These are phyloP conservation scores for Hydrozoanthus tunicans DNA, from an alignment of 64 coral and sea anemone species.

Conservation along the genomic window DNA sequence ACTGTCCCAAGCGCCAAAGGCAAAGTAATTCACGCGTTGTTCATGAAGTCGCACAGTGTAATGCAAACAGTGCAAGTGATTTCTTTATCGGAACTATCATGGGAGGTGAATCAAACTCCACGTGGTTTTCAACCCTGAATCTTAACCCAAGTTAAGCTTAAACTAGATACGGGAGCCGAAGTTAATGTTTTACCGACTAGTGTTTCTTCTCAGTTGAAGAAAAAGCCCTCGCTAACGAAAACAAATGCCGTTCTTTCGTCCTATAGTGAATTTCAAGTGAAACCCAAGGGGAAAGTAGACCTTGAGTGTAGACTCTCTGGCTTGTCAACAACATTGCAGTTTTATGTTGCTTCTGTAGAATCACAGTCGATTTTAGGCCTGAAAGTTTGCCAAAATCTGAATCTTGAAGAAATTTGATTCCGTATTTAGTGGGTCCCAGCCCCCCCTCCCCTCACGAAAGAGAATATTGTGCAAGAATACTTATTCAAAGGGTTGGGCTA, in stretches of 20 bases:
- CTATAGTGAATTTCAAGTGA: conserved; percentile 30
- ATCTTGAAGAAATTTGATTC: conserved; percentile 40
- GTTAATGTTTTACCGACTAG: not conserved
- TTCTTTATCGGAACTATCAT: not conserved
- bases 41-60: not conserved
- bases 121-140: not conserved
- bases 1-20: not conserved
- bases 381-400: conserved; percentile 44
- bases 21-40: not conserved
- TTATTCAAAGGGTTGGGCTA: conserved; percentile 40
- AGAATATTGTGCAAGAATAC: conserved; percentile 7
- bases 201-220: conserved; percentile 1
- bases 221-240: not conserved
- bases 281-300: conserved; percentile 15
- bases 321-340: conserved; percentile 27
- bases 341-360: conserved; percentile 42
- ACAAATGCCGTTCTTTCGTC: conserved; percentile 11
- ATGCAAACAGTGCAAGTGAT: no score
- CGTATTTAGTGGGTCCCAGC: conserved; percentile 1
- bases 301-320: not conserved
- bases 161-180: not conserved
- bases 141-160: not conserved
- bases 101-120: not conserved
- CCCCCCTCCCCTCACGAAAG: not conserved
- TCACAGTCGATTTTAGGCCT: conserved; percentile 54